phyloP scores from a whole-genome alignment of 2,797 vertebrate species.

The Arrhamphus sclerolepis region DNA sequence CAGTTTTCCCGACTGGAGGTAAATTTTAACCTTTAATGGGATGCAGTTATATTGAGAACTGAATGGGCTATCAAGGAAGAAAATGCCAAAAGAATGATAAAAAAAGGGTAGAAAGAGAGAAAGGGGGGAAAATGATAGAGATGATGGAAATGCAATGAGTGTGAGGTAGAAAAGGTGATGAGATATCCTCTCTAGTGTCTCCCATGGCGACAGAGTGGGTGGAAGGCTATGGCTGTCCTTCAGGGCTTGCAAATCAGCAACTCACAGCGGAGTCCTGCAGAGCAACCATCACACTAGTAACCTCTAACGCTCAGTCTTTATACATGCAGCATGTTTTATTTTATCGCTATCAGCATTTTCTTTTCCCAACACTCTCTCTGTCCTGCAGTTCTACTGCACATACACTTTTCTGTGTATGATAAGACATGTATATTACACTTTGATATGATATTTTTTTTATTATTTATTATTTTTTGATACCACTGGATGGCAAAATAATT shows the following conservation, averaged over 20 bases:
- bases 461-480: background rate
- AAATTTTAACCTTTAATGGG: slow-evolving; percentile 19
- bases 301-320: slow-evolving; percentile 31
- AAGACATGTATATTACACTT: background rate
- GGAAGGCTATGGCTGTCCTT: slow-evolving; percentile 64
- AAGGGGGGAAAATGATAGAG: slow-evolving; percentile 13
- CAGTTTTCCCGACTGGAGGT: slow-evolving; percentile 17
- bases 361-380: background rate
- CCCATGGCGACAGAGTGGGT: slow-evolving; percentile 69
- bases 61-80: slow-evolving; percentile 15
- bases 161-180: slow-evolving; percentile 38
- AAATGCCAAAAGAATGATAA: background rate
- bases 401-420: background rate
- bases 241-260: slow-evolving; percentile 66
- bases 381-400: background rate
- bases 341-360: slow-evolving; percentile 1
- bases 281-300: slow-evolving; percentile 28
- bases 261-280: slow-evolving; percentile 55
- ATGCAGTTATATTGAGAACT: slow-evolving; percentile 21
- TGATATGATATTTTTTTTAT: background rate
- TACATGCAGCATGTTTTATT: slow-evolving; percentile 2
- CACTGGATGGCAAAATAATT: no score
- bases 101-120: slow-evolving; percentile 8
- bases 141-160: slow-evolving; percentile 14
- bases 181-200: slow-evolving; percentile 53